Conservation (phyloP, 2,888 invertebrate species). For the Hypolimnas misippus region DNA sequence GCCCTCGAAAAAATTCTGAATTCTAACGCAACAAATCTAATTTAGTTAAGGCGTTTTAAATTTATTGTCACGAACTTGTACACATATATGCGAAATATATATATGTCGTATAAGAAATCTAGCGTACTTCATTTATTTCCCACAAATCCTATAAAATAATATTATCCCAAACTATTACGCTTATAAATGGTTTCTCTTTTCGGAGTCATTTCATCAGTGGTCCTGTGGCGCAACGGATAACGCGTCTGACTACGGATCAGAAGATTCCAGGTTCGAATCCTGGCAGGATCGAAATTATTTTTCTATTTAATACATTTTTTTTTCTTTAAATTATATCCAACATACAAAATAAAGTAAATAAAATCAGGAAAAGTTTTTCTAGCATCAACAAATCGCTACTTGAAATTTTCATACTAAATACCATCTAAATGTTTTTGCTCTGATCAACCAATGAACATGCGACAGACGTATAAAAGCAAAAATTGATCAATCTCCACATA, state of each 20-base stretch:
- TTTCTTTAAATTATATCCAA: no score
- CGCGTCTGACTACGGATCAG: conserved; percentile 89
- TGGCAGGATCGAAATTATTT: conserved; percentile 78
- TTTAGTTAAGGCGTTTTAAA: no score
- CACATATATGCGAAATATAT: no score
- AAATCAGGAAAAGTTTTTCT: not conserved
- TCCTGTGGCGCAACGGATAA: conserved; percentile 88
- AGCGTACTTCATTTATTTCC: no score
- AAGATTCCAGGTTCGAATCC: conserved; percentile 87
- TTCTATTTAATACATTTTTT: not conserved
- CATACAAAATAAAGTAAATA: not conserved
- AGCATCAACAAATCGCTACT: not conserved
- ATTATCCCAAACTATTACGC: not conserved
- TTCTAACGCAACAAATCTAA: no score
- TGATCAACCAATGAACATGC: not conserved
- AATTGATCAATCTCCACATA: conserved; percentile 21
- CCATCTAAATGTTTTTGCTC: not conserved
- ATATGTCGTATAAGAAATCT: no score
- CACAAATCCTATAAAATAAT: no score
- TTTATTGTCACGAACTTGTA: no score
- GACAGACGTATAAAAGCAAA: conserved; percentile 19
- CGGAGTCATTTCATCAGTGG: conserved; percentile 48
- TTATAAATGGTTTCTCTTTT: not conserved
- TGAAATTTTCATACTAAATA: not conserved
- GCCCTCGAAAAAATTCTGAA: no score